phyloP scores from a whole-genome alignment of 2,888 invertebrate species.

The Agriopis marginaria region DNA sequence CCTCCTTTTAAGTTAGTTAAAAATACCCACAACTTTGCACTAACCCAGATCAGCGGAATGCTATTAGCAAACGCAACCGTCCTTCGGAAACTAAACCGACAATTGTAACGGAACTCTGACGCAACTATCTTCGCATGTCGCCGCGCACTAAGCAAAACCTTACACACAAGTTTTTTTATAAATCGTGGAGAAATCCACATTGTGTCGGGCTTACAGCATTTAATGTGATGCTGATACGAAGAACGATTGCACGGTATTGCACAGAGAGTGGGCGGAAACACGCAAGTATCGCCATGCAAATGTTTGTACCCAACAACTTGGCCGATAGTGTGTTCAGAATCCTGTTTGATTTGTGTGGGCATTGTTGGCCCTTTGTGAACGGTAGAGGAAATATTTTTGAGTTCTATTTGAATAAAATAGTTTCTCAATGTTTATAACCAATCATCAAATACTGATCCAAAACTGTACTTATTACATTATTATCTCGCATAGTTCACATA shows the following conservation, averaged over 20 bases:
- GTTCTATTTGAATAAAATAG: neutral
- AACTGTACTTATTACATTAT: no score
- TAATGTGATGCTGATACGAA: slow-evolving; percentile 81
- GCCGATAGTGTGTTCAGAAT: slow-evolving; percentile 76
- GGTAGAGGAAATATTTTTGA: slow-evolving; percentile 42
- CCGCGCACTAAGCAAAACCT: slow-evolving; percentile 67
- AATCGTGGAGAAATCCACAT: slow-evolving; percentile 72
- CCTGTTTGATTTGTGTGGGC: slow-evolving; percentile 82
- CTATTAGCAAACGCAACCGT: slow-evolving; percentile 33
- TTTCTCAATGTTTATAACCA: neutral
- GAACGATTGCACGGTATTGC: slow-evolving; percentile 77
- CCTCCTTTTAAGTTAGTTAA: neutral
- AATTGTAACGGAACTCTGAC: slow-evolving; percentile 57
- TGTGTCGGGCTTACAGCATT: slow-evolving; percentile 70
- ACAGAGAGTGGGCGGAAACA: slow-evolving; percentile 79
- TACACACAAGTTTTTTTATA: slow-evolving; percentile 65
- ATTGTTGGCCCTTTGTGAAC: slow-evolving; percentile 63
- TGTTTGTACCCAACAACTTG: slow-evolving; percentile 70
- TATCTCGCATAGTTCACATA: no score
- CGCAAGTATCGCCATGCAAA: slow-evolving; percentile 81
- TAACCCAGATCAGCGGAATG: slow-evolving; percentile 34
- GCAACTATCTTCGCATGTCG: slow-evolving; percentile 73
- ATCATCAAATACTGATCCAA: no score
- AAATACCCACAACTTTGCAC: slow-evolving; percentile 31
- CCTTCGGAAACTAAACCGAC: slow-evolving; percentile 44